phyloP scores from a whole-genome alignment of 2,797 vertebrate genomes.

The Rhinogobio ventralis region DNA sequence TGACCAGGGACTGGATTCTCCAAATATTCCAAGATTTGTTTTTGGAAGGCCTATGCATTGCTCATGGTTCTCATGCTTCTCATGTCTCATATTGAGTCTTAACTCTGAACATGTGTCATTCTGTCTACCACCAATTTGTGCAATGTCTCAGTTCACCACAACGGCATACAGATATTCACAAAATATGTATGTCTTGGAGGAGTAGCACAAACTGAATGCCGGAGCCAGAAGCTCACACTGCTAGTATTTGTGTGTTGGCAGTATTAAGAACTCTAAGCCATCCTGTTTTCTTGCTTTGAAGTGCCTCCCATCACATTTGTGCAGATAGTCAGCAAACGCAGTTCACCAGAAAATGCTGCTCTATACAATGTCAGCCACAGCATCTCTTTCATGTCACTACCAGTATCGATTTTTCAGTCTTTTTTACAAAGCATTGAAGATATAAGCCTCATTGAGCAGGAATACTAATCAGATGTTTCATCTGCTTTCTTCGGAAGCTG shows the following conservation, averaged over 20 bases:
- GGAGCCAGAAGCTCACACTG: slow-evolving; percentile 35
- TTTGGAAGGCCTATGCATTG: neutral
- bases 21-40: neutral
- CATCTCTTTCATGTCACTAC: slow-evolving; percentile 47
- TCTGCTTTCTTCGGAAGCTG: neutral
- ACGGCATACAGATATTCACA: neutral
- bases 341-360: slow-evolving; percentile 28
- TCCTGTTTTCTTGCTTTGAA: slow-evolving; percentile 35
- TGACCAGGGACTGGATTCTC: neutral
- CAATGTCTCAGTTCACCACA: neutral
- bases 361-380: neutral
- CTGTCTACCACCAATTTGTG: neutral
- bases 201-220: neutral
- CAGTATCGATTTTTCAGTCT: slow-evolving; percentile 31
- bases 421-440: slow-evolving; percentile 21
- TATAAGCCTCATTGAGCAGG: neutral
- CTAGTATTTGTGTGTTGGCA: slow-evolving; percentile 7
- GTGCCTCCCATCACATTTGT: slow-evolving; percentile 9
- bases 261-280: slow-evolving; percentile 19
- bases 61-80: neutral
- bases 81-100: neutral
- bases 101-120: neutral
- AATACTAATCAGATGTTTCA: slow-evolving; percentile 30
- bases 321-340: slow-evolving; percentile 4
- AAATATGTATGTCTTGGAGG: slow-evolving; percentile 20